Percentiles rank a stretch among this genome's conserved stretches.
phyloP scores from a whole-genome alignment of 2,113 vertebrate species.

The Pelobates fuscus region DNA sequence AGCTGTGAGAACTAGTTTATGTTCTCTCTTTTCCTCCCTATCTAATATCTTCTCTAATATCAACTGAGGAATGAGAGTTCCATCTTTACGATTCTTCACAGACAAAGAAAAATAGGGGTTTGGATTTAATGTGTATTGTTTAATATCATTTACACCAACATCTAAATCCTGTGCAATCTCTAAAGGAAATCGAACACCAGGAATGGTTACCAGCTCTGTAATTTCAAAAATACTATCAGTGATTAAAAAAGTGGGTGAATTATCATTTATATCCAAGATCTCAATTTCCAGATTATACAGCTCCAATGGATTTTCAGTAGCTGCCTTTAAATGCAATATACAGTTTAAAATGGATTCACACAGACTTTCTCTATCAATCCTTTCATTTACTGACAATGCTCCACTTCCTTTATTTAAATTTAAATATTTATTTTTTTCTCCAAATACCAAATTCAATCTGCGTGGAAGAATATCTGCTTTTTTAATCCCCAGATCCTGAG shows the following conservation, averaged over 20 bases:
- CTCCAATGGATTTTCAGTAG: constrained; percentile 53
- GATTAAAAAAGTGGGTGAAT: constrained; percentile 50
- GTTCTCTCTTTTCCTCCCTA: constrained; percentile 63
- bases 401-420: constrained; percentile 59
- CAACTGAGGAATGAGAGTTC: constrained; percentile 63
- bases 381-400: constrained; percentile 55
- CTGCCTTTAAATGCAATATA: constrained; percentile 53
- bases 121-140: constrained; percentile 63
- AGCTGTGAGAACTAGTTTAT: constrained; percentile 60
- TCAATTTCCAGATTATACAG: constrained; percentile 55
- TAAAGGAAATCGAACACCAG: constrained; percentile 63
- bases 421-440: constrained; percentile 54
- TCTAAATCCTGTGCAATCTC: constrained; percentile 69
- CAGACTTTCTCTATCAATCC: constrained; percentile 64
- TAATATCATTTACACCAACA: constrained; percentile 66
- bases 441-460: constrained; percentile 52
- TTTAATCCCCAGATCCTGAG: constrained; percentile 57
- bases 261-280: constrained; percentile 59
- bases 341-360: constrained; percentile 57
- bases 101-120: constrained; percentile 68
- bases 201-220: constrained; percentile 52
- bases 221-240: constrained; percentile 56
- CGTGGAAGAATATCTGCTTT: constrained; percentile 48
- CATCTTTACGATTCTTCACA: constrained; percentile 58
- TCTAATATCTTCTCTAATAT: constrained; percentile 66